phyloP scores from a whole-genome alignment of 1,140 invertebrate species.

The Portunus trituberculatus region DNA sequence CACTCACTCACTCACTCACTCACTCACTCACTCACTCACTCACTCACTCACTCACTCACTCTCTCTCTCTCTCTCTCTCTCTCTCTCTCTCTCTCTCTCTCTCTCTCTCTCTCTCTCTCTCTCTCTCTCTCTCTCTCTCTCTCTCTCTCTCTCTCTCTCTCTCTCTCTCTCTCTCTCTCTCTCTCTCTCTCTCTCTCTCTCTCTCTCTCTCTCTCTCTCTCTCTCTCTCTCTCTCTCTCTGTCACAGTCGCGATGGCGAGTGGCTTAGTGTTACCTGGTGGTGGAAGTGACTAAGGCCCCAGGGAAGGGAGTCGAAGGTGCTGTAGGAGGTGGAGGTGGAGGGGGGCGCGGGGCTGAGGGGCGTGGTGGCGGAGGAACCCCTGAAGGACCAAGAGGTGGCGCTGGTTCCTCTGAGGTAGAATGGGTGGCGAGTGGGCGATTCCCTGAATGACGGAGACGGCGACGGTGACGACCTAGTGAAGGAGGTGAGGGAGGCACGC shows the following conservation, averaged over 20 bases:
- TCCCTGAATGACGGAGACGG: neutral
- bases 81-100: no score
- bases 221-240: no score
- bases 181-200: no score
- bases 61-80: neutral
- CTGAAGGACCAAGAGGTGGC: neutral
- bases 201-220: no score
- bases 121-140: no score
- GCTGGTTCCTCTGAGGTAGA: neutral
- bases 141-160: neutral
- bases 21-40: no score
- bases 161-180: no score
- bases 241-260: neutral
- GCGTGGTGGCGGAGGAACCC: conserved; percentile 35
- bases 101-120: no score
- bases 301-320: conserved; percentile 57
- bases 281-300: conserved; percentile 50
- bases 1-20: neutral
- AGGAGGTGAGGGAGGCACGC: neutral
- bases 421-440: neutral
- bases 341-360: neutral
- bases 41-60: neutral
- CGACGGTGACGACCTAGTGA: neutral
- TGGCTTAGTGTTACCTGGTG: conserved; percentile 51
- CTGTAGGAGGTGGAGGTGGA: conserved; percentile 38